Base-by-base conservation (phyloP, 2,113 vertebrate species). In the Ceratotherium simum region DNA sequence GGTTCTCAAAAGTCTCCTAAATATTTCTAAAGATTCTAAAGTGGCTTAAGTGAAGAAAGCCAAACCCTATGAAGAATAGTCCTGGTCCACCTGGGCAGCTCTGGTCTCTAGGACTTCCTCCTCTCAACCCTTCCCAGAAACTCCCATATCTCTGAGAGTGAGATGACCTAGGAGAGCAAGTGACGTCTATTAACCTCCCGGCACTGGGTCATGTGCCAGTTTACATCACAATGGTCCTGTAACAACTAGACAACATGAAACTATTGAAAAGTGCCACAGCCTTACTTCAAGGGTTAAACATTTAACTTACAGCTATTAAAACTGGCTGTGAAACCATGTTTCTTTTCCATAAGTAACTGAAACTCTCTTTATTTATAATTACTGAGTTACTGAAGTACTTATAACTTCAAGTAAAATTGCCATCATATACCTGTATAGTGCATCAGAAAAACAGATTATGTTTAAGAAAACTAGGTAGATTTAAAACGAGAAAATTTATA, bases 1-100 rank as follows among this genome's bases (percentile, higher is more conserved):
- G 23, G 36, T 88, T 83, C 31, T 91, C 79, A 91, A 94, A 95
- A 81, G 67, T 91, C 14, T 72, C 51, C 82, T 79, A 69, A 69
- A 48, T 36, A 91, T 67, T 79, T 51, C 78, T 70, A 42, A 93
- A 79, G 25, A 83, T 29, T 69, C 83, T 58, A 75, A 90, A 92
- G n/a, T 87, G 62, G 17, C 3, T 67, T 65, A 39, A 56, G 2
- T 56, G 6, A 95, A 97, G 58, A 88, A 76, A 91, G 60, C 31
- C 25, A 95, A 69, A 88, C 58, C 20, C 78, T 92, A 10, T 27
- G 3, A 33, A 81, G 31, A 33, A 72, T 3, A 67, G 16, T 33
- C 80, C 78, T 92, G 72, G 29, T 67, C 62, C 36, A 76, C 27
- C 70, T 31, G n/a, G 42, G 14, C 21, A 76, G 56, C 33, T 90